Percentiles rank a stretch among this genome's conserved stretches.
Conservation (phyloP, 2,797 vertebrate species). For the Clarias platycephalus region DNA sequence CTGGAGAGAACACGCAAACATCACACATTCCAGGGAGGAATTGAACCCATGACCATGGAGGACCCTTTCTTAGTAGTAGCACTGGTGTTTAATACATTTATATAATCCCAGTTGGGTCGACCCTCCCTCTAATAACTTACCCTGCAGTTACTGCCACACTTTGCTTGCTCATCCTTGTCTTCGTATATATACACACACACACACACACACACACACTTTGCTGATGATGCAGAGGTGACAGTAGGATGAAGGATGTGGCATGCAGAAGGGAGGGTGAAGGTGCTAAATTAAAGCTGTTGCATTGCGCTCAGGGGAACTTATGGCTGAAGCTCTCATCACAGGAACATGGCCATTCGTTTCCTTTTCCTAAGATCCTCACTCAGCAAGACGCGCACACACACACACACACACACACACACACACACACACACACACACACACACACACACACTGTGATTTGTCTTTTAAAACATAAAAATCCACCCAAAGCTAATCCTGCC, state of each 20-base stretch:
- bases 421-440: conserved; percentile 7
- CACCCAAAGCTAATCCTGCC: background rate
- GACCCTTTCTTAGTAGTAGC: background rate
- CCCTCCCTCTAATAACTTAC: conserved; percentile 27
- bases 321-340: conserved; percentile 48
- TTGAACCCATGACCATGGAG: too few species aligned
- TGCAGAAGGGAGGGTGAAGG: conserved; percentile 45
- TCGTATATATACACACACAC: background rate
- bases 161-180: conserved; percentile 34
- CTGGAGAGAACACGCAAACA: too few species aligned
- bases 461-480: conserved; percentile 1
- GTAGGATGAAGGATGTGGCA: conserved; percentile 56
- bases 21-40: too few species aligned
- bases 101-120: background rate
- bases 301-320: conserved; percentile 53
- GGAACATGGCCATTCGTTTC: conserved; percentile 53
- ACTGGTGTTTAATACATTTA: background rate
- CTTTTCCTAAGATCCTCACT: conserved; percentile 16
- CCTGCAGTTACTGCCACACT: conserved; percentile 35
- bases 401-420: background rate
- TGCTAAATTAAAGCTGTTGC: conserved; percentile 63
- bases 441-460: background rate
- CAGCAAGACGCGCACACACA: background rate
- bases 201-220: conserved; percentile 35
- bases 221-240: conserved; percentile 60